Conservation (phyloP, 2,113 vertebrate species). For the Phalacrocorax pelagicus region DNA sequence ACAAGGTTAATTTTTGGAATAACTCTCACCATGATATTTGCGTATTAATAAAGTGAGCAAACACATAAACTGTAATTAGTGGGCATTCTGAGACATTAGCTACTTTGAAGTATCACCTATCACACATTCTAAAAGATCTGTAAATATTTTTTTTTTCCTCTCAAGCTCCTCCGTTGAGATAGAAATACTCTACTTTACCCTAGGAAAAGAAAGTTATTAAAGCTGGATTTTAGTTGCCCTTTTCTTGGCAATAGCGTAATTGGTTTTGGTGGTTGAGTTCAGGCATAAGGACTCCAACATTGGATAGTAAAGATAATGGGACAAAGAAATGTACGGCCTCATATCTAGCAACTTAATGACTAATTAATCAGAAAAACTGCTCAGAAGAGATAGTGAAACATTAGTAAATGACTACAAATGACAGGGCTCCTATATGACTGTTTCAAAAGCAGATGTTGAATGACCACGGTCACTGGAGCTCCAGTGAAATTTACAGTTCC, state of each 20-base stretch:
- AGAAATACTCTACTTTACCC: neutral
- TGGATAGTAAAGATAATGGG: neutral
- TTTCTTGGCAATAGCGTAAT: neutral
- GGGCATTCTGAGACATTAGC: neutral
- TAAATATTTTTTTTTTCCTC: neutral
- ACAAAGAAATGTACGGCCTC: neutral
- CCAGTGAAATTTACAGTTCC: neutral
- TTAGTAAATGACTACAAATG: neutral
- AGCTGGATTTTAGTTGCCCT: neutral
- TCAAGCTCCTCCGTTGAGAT: neutral
- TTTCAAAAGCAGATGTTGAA: neutral
- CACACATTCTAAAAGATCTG: neutral
- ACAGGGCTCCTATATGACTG: neutral
- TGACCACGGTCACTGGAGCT: neutral
- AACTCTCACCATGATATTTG: neutral
- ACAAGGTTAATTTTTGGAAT: neutral
- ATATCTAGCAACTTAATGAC: neutral
- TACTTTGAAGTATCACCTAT: neutral
- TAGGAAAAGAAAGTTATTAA: neutral
- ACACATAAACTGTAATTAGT: neutral
- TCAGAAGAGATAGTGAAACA: neutral
- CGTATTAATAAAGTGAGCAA: neutral
- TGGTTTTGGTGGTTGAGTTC: neutral
- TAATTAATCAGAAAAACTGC: neutral
- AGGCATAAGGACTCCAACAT: neutral